These are phyloP conservation scores for Polyodon spathula DNA, from an alignment of 2,113 vertebrate genomes.

Conservation along the genomic window DNA sequence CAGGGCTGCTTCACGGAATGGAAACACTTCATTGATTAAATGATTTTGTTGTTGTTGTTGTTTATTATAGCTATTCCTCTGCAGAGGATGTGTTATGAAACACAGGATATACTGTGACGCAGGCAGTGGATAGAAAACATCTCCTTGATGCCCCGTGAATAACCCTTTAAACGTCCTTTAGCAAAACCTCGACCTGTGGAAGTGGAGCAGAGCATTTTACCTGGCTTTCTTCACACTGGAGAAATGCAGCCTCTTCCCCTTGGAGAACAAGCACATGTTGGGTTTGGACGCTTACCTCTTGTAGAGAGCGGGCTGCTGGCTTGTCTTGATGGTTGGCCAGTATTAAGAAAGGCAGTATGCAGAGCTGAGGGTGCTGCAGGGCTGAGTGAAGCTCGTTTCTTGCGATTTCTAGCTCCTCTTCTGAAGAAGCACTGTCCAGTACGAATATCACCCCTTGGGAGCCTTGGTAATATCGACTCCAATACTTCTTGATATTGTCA, in stretches of 20 bases:
- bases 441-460: conserved; percentile 95
- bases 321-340: conserved; percentile 97
- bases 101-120: background rate
- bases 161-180: no score
- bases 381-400: conserved; percentile 91
- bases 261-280: no score
- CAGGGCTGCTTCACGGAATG: conserved; percentile 20
- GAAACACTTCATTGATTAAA: conserved; percentile 31
- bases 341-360: conserved; percentile 95
- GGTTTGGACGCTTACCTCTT: conserved; percentile 72
- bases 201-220: no score
- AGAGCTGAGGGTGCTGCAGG: conserved; percentile 92
- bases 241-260: no score
- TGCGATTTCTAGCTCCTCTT: conserved; percentile 86
- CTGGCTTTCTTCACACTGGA: no score
- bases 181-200: no score
- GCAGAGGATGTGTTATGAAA: background rate
- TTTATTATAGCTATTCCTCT: background rate
- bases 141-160: conserved; percentile 20
- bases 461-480: conserved; percentile 98
- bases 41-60: conserved; percentile 24
- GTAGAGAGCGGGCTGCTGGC: conserved; percentile 81
- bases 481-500: conserved; percentile 94
- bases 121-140: conserved; percentile 22
- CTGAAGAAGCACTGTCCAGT: conserved; percentile 87